Percentiles rank a stretch among this genome's conserved stretches.
phyloP scores from a whole-genome alignment of 2,113 vertebrate species.

The Dicentrarchus labrax region DNA sequence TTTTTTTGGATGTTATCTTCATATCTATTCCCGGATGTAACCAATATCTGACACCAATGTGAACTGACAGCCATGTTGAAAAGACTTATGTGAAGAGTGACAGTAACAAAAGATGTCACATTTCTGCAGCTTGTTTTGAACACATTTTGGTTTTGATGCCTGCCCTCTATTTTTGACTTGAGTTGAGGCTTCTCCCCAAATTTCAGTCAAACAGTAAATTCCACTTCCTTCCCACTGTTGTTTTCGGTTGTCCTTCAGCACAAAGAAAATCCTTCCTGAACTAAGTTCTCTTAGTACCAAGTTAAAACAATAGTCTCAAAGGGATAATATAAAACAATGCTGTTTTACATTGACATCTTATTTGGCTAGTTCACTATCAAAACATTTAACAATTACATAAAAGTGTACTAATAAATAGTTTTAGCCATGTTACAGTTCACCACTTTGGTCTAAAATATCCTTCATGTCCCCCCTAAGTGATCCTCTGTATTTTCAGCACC shows the following conservation, averaged over 20 bases:
- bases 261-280: background rate
- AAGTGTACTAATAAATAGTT: background rate
- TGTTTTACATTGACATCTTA: background rate
- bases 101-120: constrained; percentile 54
- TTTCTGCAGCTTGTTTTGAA: constrained; percentile 55
- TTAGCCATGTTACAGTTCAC: background rate
- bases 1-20: constrained; percentile 41
- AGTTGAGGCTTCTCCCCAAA: constrained; percentile 36
- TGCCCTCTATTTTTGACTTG: constrained; percentile 51
- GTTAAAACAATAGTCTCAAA: background rate
- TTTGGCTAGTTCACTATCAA: background rate
- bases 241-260: constrained; percentile 21
- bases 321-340: background rate
- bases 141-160: constrained; percentile 36
- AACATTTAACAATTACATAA: background rate
- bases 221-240: constrained; percentile 1
- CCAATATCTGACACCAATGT: constrained; percentile 42
- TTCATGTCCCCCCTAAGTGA: too few relatives aligned
- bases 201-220: constrained; percentile 30
- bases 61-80: constrained; percentile 51
- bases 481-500: background rate
- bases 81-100: constrained; percentile 37
- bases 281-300: background rate
- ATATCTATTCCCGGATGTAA: constrained; percentile 62
- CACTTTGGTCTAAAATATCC: background rate